Evolutionary conservation across 2,888 invertebrate genomes (phyloP).

Genomic region (Neoaliturus tenellus): DNA sequence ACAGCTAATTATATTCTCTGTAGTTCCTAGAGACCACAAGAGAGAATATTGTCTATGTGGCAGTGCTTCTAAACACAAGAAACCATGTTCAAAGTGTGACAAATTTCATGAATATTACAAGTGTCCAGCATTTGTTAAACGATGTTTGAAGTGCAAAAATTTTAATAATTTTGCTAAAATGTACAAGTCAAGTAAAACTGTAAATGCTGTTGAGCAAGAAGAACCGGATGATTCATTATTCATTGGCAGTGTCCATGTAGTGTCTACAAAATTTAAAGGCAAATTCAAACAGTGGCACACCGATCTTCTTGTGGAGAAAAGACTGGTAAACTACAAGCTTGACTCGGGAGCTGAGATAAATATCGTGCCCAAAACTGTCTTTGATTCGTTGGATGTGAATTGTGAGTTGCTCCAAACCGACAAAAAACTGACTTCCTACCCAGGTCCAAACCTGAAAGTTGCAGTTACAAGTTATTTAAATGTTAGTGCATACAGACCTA

Average conservation of each 20-base stretch:
- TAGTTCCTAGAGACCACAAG: too few species aligned
- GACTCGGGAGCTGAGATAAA: not conserved
- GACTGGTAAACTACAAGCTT: not conserved
- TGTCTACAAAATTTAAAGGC: not conserved
- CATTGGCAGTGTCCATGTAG: not conserved
- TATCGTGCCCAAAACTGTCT: not conserved
- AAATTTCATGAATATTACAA: not conserved
- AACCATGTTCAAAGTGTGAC: not conserved
- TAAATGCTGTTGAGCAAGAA: not conserved
- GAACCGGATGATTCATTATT: not conserved
- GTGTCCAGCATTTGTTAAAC: not conserved
- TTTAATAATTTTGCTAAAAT: constrained; percentile 9
- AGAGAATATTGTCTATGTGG: too few species aligned
- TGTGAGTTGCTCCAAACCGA: not conserved
- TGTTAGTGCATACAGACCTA: not conserved
- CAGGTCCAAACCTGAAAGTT: not conserved
- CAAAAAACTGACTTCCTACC: not conserved
- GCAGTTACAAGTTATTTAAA: not conserved
- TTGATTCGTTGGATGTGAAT: not conserved
- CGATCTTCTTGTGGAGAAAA: not conserved
- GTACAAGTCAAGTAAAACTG: not conserved
- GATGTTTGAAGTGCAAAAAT: constrained; percentile 12
- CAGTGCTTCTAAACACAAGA: not conserved
- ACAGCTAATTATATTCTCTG: too few species aligned
- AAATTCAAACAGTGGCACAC: not conserved